Evolutionary conservation across 2,888 invertebrate species (phyloP).

Genomic region (Atethmia centrago): DNA sequence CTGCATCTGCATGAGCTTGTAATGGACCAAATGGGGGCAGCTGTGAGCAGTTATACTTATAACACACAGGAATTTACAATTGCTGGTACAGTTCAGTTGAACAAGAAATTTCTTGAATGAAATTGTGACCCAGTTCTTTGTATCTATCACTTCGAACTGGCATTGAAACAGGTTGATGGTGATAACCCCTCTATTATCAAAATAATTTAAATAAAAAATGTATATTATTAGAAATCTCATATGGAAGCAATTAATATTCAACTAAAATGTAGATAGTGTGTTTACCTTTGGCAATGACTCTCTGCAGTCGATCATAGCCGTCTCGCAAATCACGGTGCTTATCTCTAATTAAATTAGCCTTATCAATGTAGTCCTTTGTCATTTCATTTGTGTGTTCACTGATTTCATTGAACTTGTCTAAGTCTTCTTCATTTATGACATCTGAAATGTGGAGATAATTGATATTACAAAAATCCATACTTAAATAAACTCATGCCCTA

Average conservation of each 20-base stretch:
- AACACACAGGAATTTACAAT: neutral
- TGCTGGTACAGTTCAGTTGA: neutral
- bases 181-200: conserved; percentile 20
- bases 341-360: conserved; percentile 93
- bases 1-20: conserved; percentile 14
- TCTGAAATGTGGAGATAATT: conserved; percentile 85
- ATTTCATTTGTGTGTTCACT: conserved; percentile 89
- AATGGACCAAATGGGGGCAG: too few relatives aligned
- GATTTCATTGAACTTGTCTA: conserved; percentile 93
- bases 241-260: neutral
- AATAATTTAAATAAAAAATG: neutral
- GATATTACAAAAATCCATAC: neutral
- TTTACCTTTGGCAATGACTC: conserved; percentile 93
- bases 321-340: conserved; percentile 94
- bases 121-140: conserved; percentile 5
- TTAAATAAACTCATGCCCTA: neutral
- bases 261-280: conserved; percentile 10
- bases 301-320: conserved; percentile 94
- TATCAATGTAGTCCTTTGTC: conserved; percentile 92
- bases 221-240: neutral
- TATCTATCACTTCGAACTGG: neutral
- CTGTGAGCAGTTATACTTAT: neutral
- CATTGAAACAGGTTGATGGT: neutral
- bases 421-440: conserved; percentile 93
- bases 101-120: neutral